Base-by-base conservation (phyloP, 2,113 vertebrate species). In the Anhinga anhinga region DNA sequence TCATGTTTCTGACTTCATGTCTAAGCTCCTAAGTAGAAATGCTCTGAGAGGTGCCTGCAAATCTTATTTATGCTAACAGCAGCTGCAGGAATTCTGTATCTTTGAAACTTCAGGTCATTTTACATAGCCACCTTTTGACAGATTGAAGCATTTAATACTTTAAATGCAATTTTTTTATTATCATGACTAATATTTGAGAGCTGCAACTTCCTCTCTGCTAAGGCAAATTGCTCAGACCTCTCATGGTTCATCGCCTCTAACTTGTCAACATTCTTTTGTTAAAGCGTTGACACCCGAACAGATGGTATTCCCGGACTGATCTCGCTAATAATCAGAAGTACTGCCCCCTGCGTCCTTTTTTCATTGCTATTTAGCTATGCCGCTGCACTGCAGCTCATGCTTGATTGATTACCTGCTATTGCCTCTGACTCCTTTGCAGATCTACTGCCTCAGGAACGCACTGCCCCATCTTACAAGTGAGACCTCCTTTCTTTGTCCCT, bases 231-330 rank as follows among this genome's bases (percentile, higher is more conserved):
- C 1, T 0, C 50, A 74, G 80, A 32, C 25, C 47, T 92, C 76
- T 13, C 65, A n/a, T 1, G 72, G 86, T 85, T 92, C 94, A n/a
- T 89, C 30, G 2, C 62, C 73, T 96, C 86, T 49, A 22, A 30
- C 86, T 34, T 92, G 92, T 84, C 90, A 82, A 12, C 76, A 29
- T 67, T 76, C 84, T 82, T 79, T 36, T 92, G 92, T n/a, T 22
- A 47, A 88, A 95, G 82, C 2, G 9, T 13, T 95, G 96, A 91
- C 69, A 14, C 18, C 7, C 2, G 27, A 96, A 89, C 95, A 97
- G 96, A 96, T 97, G 96, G 92, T 73, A 76, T 93, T 95, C 95
- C 97, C 34, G 0, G 44, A 91, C 86, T 38, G 86, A 85, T 78
- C 59, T 65, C 4, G 1, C 87, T 88, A 69, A 97, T 91, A 95